Base-by-base conservation (phyloP, 2,888 invertebrate genomes). In the Erebia ligea region DNA sequence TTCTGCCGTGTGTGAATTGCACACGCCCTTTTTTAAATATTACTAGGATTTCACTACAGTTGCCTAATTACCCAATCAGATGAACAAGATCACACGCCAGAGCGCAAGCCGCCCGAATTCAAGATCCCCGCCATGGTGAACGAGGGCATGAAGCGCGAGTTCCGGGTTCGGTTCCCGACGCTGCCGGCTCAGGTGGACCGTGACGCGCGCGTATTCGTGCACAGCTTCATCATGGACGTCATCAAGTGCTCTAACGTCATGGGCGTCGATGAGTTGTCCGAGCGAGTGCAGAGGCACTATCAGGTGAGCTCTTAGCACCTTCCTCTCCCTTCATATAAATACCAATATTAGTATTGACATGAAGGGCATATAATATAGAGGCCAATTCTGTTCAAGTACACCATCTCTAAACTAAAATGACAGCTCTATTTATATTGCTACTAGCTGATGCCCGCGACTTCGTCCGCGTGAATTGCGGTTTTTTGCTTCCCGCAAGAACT, bases 261-360 rank as follows among this genome's bases (percentile, higher is more conserved):
- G 85, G 91, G 94, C 11, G 95, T 98, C 2, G 98, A 98, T 71
- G 98, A 99, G 76, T 89, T 98, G 48, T 98, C 98, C 0, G 98
- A 98, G 82, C 92, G 96, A 61, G 97, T 98, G 45, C 99, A 99
- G 89, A 97, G 97, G 81, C 98, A 97, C 83, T 99, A 99, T 87
- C 96, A 96, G 88, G 94, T 94, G 40, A 69, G 76, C 5, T 34
- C 5, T 34, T 34, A 25, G 5, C 13, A 15, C 15, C 5, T 50
- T 54, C n/a, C 11, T 21, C 13, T n/a, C n/a, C n/a, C n/a, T n/a
- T n/a, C n/a, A n/a, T n/a, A n/a, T n/a, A n/a, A n/a, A n/a, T n/a
- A n/a, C n/a, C n/a, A n/a, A n/a, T n/a, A n/a, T n/a, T n/a, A n/a
- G n/a, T n/a, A n/a, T n/a, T n/a, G n/a, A n/a, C n/a, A n/a, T n/a